Evolutionary conservation across 1,140 invertebrate species (phyloP).

Genomic region (Trichomalopsis sarcophagae): DNA sequence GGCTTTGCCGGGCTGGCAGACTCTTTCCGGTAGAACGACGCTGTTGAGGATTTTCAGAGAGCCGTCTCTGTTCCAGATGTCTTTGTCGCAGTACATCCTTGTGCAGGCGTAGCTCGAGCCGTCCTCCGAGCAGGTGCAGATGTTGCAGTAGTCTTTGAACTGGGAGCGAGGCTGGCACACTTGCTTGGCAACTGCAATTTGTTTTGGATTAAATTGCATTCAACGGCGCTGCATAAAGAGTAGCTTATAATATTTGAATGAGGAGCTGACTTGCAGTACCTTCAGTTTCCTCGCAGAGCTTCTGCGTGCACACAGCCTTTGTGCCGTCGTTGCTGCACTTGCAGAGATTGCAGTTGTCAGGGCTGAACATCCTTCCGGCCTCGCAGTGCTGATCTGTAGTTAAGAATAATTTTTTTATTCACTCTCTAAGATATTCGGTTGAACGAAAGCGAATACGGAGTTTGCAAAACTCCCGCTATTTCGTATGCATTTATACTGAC

Average conservation of each 20-base stretch:
- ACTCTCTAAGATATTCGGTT: not conserved
- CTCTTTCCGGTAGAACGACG: not conserved
- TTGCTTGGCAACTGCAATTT: not conserved
- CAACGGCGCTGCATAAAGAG: not conserved
- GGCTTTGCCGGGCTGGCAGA: not conserved
- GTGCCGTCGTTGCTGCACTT: not conserved
- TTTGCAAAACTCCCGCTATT: not conserved
- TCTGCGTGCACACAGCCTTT: not conserved
- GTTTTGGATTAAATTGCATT: not conserved
- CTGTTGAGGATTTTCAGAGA: not conserved
- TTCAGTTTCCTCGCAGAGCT: not conserved
- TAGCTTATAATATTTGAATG: not conserved
- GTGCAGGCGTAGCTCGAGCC: not conserved
- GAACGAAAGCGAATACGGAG: not conserved
- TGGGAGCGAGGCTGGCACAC: not conserved
- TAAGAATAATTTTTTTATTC: not conserved
- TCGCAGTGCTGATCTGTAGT: not conserved
- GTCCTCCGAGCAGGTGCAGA: not conserved
- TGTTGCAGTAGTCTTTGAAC: constrained; percentile 25
- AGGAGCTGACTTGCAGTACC: not conserved
- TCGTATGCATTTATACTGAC: not conserved
- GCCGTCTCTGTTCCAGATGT: not conserved
- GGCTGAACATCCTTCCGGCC: not conserved
- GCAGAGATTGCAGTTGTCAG: constrained; percentile 1
- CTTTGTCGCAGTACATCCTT: not conserved